phyloP scores from a whole-genome alignment of 2,797 vertebrate species.

The Pseudochromis fuscus region DNA sequence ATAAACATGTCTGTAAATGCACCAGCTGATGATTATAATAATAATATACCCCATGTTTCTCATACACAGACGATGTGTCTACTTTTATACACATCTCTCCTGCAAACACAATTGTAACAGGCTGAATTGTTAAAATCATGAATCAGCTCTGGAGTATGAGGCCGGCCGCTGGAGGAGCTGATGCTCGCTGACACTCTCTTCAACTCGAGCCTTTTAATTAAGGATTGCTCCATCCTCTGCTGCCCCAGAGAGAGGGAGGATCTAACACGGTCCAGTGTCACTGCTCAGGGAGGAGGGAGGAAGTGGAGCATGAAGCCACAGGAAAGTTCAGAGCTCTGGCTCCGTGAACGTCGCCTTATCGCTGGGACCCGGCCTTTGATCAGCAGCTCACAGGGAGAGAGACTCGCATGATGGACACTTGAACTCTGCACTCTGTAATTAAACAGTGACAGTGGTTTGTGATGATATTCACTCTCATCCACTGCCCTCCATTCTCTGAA shows the following conservation, averaged over 20 bases:
- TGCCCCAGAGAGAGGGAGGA: not conserved
- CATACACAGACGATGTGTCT: too few relatives aligned
- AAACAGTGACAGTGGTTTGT: slow-evolving; percentile 3
- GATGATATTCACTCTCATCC: not conserved
- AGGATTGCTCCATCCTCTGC: not conserved
- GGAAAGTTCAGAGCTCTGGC: not conserved
- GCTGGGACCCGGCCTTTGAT: not conserved
- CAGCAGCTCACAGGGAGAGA: not conserved
- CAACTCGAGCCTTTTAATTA: slow-evolving; percentile 6
- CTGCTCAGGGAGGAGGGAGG: not conserved
- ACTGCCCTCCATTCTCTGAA: not conserved
- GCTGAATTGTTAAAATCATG: too few relatives aligned
- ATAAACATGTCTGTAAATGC: too few relatives aligned
- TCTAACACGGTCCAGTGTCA: not conserved
- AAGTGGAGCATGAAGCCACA: slow-evolving; percentile 15
- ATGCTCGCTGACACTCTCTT: not conserved
- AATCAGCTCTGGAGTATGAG: too few relatives aligned
- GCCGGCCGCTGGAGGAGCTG: too few relatives aligned
- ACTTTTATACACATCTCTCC: too few relatives aligned
- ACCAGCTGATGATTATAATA: too few relatives aligned
- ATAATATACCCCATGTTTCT: too few relatives aligned
- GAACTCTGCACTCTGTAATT: slow-evolving; percentile 23
- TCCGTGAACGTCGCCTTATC: slow-evolving; percentile 8
- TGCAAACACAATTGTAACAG: too few relatives aligned
- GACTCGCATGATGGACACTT: slow-evolving; percentile 1